Base-by-base conservation (phyloP, 2,888 invertebrate genomes). In the Ctena decussata region DNA sequence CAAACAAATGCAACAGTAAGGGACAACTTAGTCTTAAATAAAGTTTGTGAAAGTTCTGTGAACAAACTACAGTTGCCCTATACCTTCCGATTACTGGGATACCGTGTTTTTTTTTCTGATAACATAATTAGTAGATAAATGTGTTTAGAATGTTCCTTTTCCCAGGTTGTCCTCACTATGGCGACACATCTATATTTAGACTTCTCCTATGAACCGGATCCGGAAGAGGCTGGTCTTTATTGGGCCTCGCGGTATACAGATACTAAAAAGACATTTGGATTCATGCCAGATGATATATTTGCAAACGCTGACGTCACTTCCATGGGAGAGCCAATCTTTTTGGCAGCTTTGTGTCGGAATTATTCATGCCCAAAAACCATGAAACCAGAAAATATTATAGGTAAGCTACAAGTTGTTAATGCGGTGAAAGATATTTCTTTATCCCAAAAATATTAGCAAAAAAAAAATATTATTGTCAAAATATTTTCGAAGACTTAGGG, bases 191-290 rank as follows among this genome's bases (percentile, higher is more conserved):
- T 93, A 18, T 94, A 94, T 80, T 91, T 94, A 72, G 94, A 94
- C 79, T 93, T 93, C 39, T 92, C 93, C 3, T 89, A 94, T 44
- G 94, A 93, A 78, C 93, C 93, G 0, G 94, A 94, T 75, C 94
- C 94, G 0, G 90, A 91, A 49, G 94, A 94, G 82, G 87, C 94
- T 30, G 95, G 95, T 1, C 82, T 94, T n/a, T 93, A 94, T 77
- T 95, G 95, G 95, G 94, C 95, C 0, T 83, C 94, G 0, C 87
- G 95, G 18, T 94, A 89, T 83, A 91, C 91, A 6, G 92, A 93
- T 86, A 93, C 93, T 2, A 77, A 87, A n/a, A 94, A 93, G 71
- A 83, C 91, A 0, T 95, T 94, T 79, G 84, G 89, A 21, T 93
- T 93, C 71, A 90, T 93, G 88, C 93, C 95, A 0, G 92, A 90